Base-by-base conservation (phyloP, 2,888 invertebrate species). In the Melipona beecheii region DNA sequence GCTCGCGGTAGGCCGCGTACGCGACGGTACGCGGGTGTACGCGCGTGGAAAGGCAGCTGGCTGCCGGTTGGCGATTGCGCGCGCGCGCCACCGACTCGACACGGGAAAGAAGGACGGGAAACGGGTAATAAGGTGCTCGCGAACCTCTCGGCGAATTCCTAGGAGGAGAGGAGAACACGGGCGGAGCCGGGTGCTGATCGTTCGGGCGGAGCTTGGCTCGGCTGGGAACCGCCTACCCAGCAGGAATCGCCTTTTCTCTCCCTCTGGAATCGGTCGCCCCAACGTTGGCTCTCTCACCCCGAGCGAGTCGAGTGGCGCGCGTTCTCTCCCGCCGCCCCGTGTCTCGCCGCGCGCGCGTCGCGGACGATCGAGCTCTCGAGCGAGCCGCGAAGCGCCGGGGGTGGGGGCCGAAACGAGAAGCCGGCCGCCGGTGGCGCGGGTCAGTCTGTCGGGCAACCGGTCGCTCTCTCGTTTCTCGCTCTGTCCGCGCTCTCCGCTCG, bases 371-470 rank as follows among this genome's bases (percentile, higher is more conserved):
- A 77, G 82, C 64, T 69, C 72, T 73, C 72, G 68, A n/a, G 73
- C 36, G 72, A 79, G 72, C 70, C 81, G 75, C 24, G 81, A 17
- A 60, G 74, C 58, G 76, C 70, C 84, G 85, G 90, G 88, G 91
- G 91, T 92, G 92, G 92, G 91, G 90, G 90, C 86, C 84, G 86
- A 86, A 91, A 92, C 90, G 92, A 92, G 92, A 91, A 93, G 92
- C 91, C 93, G 92, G 93, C 92, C 92, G 92, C 91, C 91, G 90
- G 91, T 92, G 91, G 92, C 92, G 92, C 92, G 93, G 93, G 93
- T 94, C 94, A 94, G 94, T 94, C 94, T 93, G 93, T 93, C 93
- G 93, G 93, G 92, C 93, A 93, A 93, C 93, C 93, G 94, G 94
- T 94, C 93, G 93, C 93, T 94, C 93, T 93, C 92, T 93, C 91